Base-by-base conservation (phyloP, 2,888 invertebrate species). In the Diadromus collaris region DNA sequence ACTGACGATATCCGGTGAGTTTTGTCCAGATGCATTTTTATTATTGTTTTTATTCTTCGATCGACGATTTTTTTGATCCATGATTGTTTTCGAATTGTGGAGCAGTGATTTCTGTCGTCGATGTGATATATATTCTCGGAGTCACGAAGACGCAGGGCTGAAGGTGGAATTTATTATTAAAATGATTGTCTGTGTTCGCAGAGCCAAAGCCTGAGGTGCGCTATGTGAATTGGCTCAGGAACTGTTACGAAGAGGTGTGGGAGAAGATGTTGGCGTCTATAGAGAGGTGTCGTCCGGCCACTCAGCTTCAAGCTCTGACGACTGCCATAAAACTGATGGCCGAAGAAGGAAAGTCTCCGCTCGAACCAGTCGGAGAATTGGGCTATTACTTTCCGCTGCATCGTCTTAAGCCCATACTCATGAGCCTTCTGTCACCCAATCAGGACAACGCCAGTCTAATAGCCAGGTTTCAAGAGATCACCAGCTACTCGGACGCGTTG, bases 241-340 rank as follows among this genome's bases (percentile, higher is more conserved):
- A 94, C 80, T 93, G 95, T 74, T 97, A 96, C 86, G 94, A 95
- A 77, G 93, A 95, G 82, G 92, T 94, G 0, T 93, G 94, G 88
- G 89, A 91, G 1, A 93, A 93, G 68, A 91, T 94, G 27, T 86
- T 95, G 48, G 90, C 92, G 29, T 93, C 94, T 73, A 91, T 96
- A 73, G 91, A 92, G 34, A 90, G 91, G 27, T 92, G 93, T 6
- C 92, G 92, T 80, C 89, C 91, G 5, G 89, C 88, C 68, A 92
- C 94, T 13, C 92, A 92, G 64, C 90, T 92, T 6, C 94, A 94
- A 90, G 95, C 95, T 0, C 91, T 97, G 4, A 93, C 94, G 2
- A 95, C 95, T 0, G 93, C 95, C 64, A 94, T 96, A 93, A 95
- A 95, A 87, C 90, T 97, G 73, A 91, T 97, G 84, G 93, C 94